These are phyloP conservation scores for Bostrychus sinensis DNA, from an alignment of 2,113 vertebrate genomes.

Conservation along the genomic window DNA sequence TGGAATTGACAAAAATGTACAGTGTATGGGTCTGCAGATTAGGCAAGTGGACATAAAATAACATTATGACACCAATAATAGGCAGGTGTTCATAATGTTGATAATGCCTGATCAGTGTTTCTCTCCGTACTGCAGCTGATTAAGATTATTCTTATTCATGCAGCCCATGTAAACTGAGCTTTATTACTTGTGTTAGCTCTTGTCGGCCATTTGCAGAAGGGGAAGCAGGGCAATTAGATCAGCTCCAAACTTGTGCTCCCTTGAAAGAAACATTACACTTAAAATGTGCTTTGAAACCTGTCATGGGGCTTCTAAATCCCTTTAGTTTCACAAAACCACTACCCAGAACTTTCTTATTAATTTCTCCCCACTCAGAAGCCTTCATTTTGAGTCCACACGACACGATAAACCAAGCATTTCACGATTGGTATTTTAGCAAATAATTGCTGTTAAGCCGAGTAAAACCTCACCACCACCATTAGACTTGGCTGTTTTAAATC, in stretches of 20 bases:
- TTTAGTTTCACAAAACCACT: constrained; percentile 45
- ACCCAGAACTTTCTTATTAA: constrained; percentile 34
- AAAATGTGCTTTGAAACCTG: constrained; percentile 41
- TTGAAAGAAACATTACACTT: constrained; percentile 23
- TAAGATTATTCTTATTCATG: constrained; percentile 10
- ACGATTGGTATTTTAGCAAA: constrained; percentile 32
- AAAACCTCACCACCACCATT: constrained; percentile 22
- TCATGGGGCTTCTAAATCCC: constrained; percentile 36
- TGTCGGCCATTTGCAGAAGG: constrained; percentile 29
- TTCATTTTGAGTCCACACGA: constrained; percentile 30
- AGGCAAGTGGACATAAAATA: too few relatives aligned
- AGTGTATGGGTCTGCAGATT: too few relatives aligned
- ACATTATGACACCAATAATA: too few relatives aligned
- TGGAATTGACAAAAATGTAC: too few relatives aligned
- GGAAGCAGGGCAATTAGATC: constrained; percentile 34
- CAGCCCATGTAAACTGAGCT: constrained; percentile 8
- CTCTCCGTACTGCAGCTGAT: neutral
- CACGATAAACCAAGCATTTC: constrained; percentile 37
- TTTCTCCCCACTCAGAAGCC: constrained; percentile 12
- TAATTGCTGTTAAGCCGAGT: constrained; percentile 51
- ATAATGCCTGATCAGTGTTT: too few relatives aligned
- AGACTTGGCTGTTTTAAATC: constrained; percentile 22
- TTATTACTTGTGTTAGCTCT: constrained; percentile 16
- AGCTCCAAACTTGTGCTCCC: constrained; percentile 20
- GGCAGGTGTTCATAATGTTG: too few relatives aligned